Evolutionary conservation across 2,113 vertebrate genomes (phyloP), one percentile per base, ranked within the genome.

Genomic region (Glareola pratincola): DNA sequence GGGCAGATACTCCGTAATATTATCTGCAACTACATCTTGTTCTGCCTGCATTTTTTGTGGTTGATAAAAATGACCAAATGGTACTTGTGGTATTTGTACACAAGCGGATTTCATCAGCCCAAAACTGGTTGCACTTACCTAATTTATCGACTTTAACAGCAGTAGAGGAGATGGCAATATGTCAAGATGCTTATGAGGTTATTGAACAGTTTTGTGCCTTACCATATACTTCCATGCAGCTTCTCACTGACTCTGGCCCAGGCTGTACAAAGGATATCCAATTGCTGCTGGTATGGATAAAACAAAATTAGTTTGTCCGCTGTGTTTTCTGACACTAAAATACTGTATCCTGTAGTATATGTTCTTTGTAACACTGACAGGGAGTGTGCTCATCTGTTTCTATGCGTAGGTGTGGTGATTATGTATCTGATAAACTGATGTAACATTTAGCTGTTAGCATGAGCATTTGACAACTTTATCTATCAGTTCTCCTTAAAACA

Each of bases 111-210:
- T 72, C 13, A 57, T 83, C 66, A 78, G 60, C 57, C 41, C 71
- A 30, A 43, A 15, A 14, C 63, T 51, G 47, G 50, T 23, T 47
- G 47, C 47, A 10, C 32, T 63, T 53, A 8, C 1, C 78, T 36
- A 4, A 15, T 67, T 34, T 51, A 8, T 4, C 56, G 62, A 4
- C 48, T 74, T 16, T 0, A 48, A 75, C 0, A 3, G 2, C n/a
- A 21, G 43, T 8, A 36, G 26, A 26, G 43, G 48, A 6, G 47
- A 10, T 11, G 74, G 3, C 19, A 68, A 8, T 26, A 26, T 2
- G 2, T 54, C 66, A 23, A 34, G 64, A 32, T 66, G 51, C 4
- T 12, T 1, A 0, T 1, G 17, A 41, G 48, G 27, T 48, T n/a
- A 71, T 51, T 29, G 37, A 51, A 10, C 27, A 32, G 32, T 30